A percentile compares a stretch with the other conserved stretches of the same genome.
Evolutionary conservation across 2,888 invertebrate species (phyloP).

Genomic region (Drosophila ezoana): DNA sequence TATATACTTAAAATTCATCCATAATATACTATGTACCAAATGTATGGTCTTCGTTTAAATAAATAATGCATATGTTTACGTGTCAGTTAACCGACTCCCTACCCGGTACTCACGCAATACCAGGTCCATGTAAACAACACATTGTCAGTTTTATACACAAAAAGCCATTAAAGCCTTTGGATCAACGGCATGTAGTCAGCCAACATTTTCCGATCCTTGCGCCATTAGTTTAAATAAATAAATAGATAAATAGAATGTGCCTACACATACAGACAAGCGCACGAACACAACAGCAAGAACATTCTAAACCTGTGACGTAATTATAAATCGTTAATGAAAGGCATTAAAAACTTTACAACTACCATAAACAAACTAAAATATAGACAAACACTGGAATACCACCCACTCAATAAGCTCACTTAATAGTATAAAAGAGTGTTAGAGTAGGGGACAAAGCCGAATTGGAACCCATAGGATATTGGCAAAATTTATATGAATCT

Average conservation of each 20-base stretch:
- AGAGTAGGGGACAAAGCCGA: neutral
- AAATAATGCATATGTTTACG: too few relatives aligned
- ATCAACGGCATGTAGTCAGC: neutral
- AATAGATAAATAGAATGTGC: slow-evolving; percentile 45
- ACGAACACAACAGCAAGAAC: neutral
- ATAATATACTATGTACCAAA: too few relatives aligned
- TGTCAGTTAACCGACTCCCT: too few relatives aligned
- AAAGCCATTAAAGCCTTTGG: too few relatives aligned
- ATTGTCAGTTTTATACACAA: too few relatives aligned
- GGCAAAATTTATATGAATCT: slow-evolving; percentile 40
- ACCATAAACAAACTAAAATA: slow-evolving; percentile 34
- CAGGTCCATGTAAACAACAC: too few relatives aligned
- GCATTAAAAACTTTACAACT: slow-evolving; percentile 48
- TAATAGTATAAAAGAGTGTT: neutral
- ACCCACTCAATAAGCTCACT: neutral
- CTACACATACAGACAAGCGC: neutral
- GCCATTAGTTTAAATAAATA: slow-evolving; percentile 51
- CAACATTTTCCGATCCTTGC: slow-evolving; percentile 17
- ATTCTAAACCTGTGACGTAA: slow-evolving; percentile 21
- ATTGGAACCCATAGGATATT: neutral
- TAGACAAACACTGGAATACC: slow-evolving; percentile 7
- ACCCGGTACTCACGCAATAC: too few relatives aligned
- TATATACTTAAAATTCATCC: too few relatives aligned
- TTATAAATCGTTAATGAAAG: slow-evolving; percentile 43
- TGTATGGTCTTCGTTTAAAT: too few relatives aligned